Evolutionary conservation across 1,140 invertebrate genomes (phyloP), one percentile per base, ranked within the genome.

Genomic region (Lordiphosa clarofinis): DNA sequence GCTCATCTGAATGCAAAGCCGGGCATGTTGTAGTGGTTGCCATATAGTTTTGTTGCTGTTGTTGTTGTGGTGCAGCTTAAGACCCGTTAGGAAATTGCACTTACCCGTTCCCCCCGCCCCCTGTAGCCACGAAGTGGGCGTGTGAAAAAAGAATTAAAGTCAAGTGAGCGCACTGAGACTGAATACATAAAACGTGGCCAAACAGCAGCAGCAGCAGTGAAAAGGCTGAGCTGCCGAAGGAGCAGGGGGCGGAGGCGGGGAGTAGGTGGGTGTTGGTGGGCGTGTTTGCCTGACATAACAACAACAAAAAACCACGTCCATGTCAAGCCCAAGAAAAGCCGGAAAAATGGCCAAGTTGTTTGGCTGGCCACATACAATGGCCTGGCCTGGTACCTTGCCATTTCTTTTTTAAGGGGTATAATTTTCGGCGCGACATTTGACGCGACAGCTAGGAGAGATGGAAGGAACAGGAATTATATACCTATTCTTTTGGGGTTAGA

Each of bases 141-240:
- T 82, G 78, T 84, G 78, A 82, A 84, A 82, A 81, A 76, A 84
- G 78, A 82, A 82, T 82, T 82, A 82, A 82, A 82, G 78, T 84
- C 79, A 84, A 84, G 78, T 84, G 78, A 84, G 78, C 78, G 78
- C 79, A 84, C 78, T 84, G 79, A 84, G 78, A 84, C 78, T 84
- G 78, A 84, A 84, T 84, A 78, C 78, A 84, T 84, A 78, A 70
- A 76, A 84, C 48, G 59, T 42, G 57, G 46, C 57, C 52, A 35
- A 31, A 15, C 12, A n/a, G 11, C 12, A 54, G 63, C 63, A n/a
- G n/a, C n/a, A n/a, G n/a, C n/a, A 69, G 52, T 66, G 64, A 68
- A 65, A 74, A 49, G 58, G n/a, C n/a, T n/a, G n/a, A n/a, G n/a
- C n/a, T n/a, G n/a, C n/a, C n/a, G n/a, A n/a, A n/a, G n/a, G n/a